phyloP scores from a whole-genome alignment of 2,797 vertebrate species.

The Steatocranus sp. region DNA sequence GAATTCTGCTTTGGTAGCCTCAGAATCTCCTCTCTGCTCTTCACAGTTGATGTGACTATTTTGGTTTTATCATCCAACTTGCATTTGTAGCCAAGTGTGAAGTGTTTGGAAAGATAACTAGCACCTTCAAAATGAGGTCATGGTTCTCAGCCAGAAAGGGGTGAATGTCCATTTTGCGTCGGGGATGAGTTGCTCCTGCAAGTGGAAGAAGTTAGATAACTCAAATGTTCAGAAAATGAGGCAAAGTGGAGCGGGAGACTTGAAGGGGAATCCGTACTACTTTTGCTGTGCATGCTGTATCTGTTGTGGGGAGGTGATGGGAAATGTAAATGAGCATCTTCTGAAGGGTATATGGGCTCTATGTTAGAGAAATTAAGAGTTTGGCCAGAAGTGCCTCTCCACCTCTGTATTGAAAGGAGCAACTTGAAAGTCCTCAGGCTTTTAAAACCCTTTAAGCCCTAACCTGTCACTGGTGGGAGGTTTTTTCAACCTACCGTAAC shows the following conservation, averaged over 20 bases:
- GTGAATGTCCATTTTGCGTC: fast-evolving
- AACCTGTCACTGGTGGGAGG: fast-evolving
- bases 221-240: fast-evolving
- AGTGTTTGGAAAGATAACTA: not conserved
- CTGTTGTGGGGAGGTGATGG: fast-evolving
- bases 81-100: not conserved
- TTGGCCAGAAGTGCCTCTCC: not conserved
- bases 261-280: fast-evolving
- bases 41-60: not conserved
- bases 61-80: not conserved
- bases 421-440: not conserved
- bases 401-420: not conserved
- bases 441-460: not conserved
- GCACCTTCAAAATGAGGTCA: not conserved
- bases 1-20: not conserved
- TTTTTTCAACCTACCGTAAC: not conserved
- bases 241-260: not conserved
- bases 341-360: not conserved
- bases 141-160: not conserved
- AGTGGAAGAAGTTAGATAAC: not conserved
- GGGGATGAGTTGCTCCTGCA: not conserved
- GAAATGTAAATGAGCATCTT: not conserved
- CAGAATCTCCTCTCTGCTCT: fast-evolving
- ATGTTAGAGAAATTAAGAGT: not conserved
- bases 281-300: not conserved